Percentiles rank a stretch among this genome's conserved stretches.
phyloP scores from a whole-genome alignment of 2,113 vertebrate genomes.

The Cyanistes caeruleus region DNA sequence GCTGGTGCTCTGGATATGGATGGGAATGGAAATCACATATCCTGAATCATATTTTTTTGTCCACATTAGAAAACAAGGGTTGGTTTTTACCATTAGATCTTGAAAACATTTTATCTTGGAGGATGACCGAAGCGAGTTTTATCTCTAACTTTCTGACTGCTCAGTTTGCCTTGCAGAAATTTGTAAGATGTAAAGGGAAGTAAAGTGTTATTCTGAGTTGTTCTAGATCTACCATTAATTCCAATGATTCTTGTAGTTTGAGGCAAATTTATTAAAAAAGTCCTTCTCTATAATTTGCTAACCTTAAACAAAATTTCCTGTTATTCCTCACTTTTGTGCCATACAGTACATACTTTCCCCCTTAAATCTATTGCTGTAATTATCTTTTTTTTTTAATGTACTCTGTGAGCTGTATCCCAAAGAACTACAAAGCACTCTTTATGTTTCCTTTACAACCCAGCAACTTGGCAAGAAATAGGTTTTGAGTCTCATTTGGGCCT shows the following conservation, averaged over 20 bases:
- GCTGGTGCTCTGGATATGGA: not conserved
- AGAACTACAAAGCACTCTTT: constrained; percentile 9
- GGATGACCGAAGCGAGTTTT: not conserved
- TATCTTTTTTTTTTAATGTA: not conserved
- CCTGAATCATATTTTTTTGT: not conserved
- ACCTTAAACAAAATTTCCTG: not conserved
- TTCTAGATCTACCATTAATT: not conserved
- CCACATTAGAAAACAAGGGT: not conserved
- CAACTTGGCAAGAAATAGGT: not conserved
- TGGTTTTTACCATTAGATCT: not conserved
- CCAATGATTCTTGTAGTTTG: not conserved
- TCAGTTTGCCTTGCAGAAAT: not conserved
- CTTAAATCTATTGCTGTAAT: not conserved
- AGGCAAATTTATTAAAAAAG: not conserved
- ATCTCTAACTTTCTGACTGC: not conserved
- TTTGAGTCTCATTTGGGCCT: not conserved
- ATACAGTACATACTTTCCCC: not conserved
- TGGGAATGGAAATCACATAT: not conserved
- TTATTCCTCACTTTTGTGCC: not conserved
- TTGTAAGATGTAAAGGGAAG: not conserved
- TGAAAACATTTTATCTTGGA: not conserved
- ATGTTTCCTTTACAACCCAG: constrained; percentile 3
- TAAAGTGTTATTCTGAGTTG: not conserved
- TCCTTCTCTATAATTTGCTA: not conserved
- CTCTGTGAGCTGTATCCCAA: not conserved